Evolutionary conservation across 2,797 vertebrate species (phyloP).

Genomic region (Pipistrellus pygmaeus): DNA sequence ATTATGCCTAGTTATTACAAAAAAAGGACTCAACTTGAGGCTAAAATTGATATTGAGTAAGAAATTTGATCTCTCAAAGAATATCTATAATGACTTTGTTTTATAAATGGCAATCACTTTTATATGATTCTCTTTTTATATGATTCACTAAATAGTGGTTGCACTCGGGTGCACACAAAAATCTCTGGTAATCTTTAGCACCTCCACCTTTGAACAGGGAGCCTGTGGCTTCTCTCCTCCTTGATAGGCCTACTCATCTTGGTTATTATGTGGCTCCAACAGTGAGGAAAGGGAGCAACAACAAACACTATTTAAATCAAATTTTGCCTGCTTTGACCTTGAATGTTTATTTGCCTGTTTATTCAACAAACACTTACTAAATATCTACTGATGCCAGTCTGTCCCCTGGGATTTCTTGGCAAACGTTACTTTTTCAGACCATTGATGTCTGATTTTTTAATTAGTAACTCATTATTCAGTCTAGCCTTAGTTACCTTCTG

Average conservation of each 20-base stretch:
- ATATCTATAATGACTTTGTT: not conserved
- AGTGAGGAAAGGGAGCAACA: not conserved
- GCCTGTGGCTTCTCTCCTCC: not conserved
- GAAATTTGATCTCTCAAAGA: slow-evolving; percentile 4
- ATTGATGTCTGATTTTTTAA: not conserved
- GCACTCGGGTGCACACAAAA: not conserved
- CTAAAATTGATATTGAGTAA: not conserved
- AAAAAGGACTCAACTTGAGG: not conserved
- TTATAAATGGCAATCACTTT: not conserved
- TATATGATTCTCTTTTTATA: not conserved
- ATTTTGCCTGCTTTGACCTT: not conserved
- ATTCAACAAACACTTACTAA: slow-evolving; percentile 23
- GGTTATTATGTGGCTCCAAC: not conserved
- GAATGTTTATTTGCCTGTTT: slow-evolving; percentile 34
- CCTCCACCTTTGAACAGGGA: not conserved
- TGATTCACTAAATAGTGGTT: not conserved
- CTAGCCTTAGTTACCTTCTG: not conserved
- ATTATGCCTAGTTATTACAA: not conserved
- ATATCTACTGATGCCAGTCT: not conserved
- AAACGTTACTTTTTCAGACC: not conserved
- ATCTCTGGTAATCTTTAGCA: not conserved
- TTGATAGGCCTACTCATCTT: not conserved
- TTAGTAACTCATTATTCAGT: slow-evolving; percentile 24
- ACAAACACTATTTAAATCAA: not conserved
- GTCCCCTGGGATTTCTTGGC: not conserved